Evolutionary conservation across 2,113 vertebrate genomes (phyloP).

Genomic region (Anguilla japonica): DNA sequence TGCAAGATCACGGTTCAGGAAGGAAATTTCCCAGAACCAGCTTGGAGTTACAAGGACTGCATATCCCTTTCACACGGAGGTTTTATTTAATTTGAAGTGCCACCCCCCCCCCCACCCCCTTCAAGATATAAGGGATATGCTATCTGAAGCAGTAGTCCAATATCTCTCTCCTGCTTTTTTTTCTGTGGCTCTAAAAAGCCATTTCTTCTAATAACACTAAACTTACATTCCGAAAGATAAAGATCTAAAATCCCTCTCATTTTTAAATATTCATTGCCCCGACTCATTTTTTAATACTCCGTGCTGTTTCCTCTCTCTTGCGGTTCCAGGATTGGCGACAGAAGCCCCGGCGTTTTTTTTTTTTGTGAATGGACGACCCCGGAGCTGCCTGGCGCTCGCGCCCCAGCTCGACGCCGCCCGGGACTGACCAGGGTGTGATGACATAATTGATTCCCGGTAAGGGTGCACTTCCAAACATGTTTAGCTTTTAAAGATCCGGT

Average conservation of each 20-base stretch:
- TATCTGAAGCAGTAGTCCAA: conserved; percentile 67
- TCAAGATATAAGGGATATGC: conserved; percentile 65
- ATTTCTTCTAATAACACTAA: conserved; percentile 57
- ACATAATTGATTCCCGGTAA: conserved; percentile 34
- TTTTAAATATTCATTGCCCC: background rate
- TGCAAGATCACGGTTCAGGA: conserved; percentile 55
- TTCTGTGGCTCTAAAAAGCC: conserved; percentile 50
- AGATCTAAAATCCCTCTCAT: background rate
- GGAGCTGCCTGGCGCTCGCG: background rate
- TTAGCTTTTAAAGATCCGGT: conserved; percentile 27
- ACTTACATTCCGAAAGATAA: background rate
- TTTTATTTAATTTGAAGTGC: conserved; percentile 46
- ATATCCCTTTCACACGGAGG: conserved; percentile 26
- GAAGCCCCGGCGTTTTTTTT: background rate
- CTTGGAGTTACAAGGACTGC: conserved; percentile 61
- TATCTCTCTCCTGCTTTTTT: conserved; percentile 16
- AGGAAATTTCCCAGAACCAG: conserved; percentile 53
- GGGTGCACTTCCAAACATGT: conserved; percentile 26
- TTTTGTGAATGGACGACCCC: conserved; percentile 14
- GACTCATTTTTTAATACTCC: background rate
- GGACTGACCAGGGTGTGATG: conserved; percentile 8
- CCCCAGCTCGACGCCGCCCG: conserved; percentile 6
- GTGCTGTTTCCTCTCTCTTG: background rate
- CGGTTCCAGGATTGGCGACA: background rate
- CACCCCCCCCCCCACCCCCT: conserved; percentile 56